phyloP scores from a whole-genome alignment of 2,797 vertebrate species.

The Sebastes baramenuke region DNA sequence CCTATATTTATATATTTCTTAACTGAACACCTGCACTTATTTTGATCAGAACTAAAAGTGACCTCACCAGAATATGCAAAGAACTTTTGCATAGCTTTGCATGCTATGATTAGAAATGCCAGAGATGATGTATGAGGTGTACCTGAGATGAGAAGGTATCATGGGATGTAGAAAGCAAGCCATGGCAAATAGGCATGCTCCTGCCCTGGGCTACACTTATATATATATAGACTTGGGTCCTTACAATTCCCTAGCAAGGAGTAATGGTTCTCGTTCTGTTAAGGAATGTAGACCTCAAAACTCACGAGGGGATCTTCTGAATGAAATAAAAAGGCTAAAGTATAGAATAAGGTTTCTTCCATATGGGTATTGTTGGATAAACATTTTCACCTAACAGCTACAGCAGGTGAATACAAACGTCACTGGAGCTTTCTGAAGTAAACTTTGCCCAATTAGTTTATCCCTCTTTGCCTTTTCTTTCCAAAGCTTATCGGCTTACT shows the following conservation, averaged over 20 bases:
- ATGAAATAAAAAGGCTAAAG: constrained; percentile 31
- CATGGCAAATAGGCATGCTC: constrained; percentile 4
- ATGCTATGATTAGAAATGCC: constrained; percentile 57
- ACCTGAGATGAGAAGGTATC: constrained; percentile 38
- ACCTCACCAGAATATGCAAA: constrained; percentile 9
- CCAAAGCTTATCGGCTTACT: background rate
- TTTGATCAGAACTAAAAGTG: constrained; percentile 9
- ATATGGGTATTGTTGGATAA: constrained; percentile 14
- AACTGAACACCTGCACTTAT: background rate
- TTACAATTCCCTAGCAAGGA: constrained; percentile 30
- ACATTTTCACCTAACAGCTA: constrained; percentile 10
- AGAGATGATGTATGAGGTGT: constrained; percentile 57
- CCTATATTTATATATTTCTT: background rate
- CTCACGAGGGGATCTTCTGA: constrained; percentile 23
- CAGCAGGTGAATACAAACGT: constrained; percentile 22
- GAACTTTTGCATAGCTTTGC: constrained; percentile 11
- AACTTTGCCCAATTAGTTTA: constrained; percentile 35
- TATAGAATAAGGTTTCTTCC: constrained; percentile 11
- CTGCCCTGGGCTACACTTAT: constrained; percentile 45
- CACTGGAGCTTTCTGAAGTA: constrained; percentile 11
- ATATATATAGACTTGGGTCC: constrained; percentile 18
- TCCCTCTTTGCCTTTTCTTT: background rate
- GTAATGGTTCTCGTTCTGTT: constrained; percentile 29
- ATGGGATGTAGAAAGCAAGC: constrained; percentile 43
- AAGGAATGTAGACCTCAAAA: constrained; percentile 22